Percentiles rank a stretch among this genome's conserved stretches.
Conservation (phyloP, 2,797 vertebrate genomes). For the Mus spretus region DNA sequence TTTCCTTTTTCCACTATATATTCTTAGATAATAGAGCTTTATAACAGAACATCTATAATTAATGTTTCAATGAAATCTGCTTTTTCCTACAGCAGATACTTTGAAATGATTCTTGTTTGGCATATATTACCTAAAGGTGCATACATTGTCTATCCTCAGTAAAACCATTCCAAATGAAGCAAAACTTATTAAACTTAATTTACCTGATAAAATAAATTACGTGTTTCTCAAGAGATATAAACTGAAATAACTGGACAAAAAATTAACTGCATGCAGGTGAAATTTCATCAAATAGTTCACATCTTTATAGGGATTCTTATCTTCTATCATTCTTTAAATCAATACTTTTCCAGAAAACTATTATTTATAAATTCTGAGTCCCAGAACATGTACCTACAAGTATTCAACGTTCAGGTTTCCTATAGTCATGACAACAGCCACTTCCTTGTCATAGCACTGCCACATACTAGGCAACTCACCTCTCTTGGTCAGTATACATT, state of each 20-base stretch:
- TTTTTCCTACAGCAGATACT: not conserved
- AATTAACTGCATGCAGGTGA: not conserved
- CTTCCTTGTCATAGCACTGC: not conserved
- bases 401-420: not conserved
- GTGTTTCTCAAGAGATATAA: not conserved
- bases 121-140: not conserved
- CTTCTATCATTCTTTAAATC: not conserved
- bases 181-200: not conserved
- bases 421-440: not conserved
- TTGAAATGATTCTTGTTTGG: conserved; percentile 2
- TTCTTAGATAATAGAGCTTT: not conserved
- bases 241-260: not conserved
- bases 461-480: not conserved
- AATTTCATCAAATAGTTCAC: not conserved
- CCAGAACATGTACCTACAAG: not conserved
- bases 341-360: not conserved
- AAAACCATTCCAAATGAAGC: not conserved
- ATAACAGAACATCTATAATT: not conserved
- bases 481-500: not conserved
- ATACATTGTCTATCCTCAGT: not conserved
- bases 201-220: not conserved
- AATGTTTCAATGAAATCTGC: conserved; percentile 23
- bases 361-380: not conserved
- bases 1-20: not conserved
- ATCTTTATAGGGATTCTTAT: not conserved